Conservation (phyloP, 2,888 invertebrate genomes). For the Tetheella fluctuosa region DNA sequence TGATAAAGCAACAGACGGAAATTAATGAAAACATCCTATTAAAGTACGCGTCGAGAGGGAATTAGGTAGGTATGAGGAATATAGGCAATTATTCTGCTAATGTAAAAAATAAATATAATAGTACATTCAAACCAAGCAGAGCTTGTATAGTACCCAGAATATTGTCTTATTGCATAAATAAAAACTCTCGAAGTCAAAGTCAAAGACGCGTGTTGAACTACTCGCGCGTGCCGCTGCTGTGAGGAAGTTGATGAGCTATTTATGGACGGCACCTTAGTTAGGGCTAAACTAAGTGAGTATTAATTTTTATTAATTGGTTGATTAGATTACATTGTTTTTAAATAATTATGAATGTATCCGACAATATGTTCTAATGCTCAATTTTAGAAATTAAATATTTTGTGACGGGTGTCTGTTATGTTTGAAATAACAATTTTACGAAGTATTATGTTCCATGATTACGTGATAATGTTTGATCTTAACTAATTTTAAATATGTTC, state of each 20-base stretch:
- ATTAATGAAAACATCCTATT: no score
- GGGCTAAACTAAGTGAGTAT: background rate
- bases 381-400: constrained; percentile 21
- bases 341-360: constrained; percentile 33
- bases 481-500: constrained; percentile 1
- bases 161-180: no score
- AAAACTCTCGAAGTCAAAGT: no score
- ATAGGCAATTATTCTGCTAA: background rate
- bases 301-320: background rate
- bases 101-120: no score
- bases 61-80: background rate
- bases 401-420: constrained; percentile 35
- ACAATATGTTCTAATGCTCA: constrained; percentile 22
- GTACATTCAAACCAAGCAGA: no score
- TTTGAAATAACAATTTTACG: constrained; percentile 27
- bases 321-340: background rate
- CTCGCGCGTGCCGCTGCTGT: no score
- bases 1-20: background rate
- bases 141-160: no score
- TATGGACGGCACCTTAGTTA: constrained; percentile 2
- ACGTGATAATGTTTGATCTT: constrained; percentile 1
- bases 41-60: background rate
- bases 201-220: no score
- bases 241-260: background rate
- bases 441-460: constrained; percentile 28